Evolutionary conservation across 2,888 invertebrate species (phyloP).

Genomic region (Myopa testacea): DNA sequence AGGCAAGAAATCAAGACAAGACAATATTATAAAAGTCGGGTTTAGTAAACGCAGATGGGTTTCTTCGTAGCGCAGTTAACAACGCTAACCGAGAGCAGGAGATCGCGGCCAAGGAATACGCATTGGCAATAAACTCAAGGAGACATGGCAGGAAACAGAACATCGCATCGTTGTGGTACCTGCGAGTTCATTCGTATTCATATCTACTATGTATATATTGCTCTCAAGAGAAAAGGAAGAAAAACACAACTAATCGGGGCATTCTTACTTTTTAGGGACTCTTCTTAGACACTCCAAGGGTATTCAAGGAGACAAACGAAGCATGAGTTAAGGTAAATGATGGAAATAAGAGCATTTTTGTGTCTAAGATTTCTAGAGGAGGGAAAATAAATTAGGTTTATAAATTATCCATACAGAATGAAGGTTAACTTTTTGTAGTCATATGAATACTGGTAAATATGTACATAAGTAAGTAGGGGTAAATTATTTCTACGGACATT

Average conservation of each 20-base stretch:
- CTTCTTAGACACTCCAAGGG: not conserved
- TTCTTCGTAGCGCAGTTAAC: constrained; percentile 1
- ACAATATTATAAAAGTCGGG: constrained; percentile 12
- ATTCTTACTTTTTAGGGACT: too few relatives aligned
- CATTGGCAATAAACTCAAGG: not conserved
- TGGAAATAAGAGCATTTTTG: too few relatives aligned
- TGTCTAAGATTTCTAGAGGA: too few relatives aligned
- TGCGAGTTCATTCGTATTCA: constrained; percentile 20
- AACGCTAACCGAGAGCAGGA: not conserved
- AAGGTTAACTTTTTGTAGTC: too few relatives aligned
- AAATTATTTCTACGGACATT: too few relatives aligned
- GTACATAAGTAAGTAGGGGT: too few relatives aligned
- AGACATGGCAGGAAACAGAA: constrained; percentile 1
- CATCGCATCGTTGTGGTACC: constrained; percentile 5
- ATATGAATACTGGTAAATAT: too few relatives aligned
- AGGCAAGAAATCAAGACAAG: constrained; percentile 25
- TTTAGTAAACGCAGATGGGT: constrained; percentile 7
- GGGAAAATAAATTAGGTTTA: too few relatives aligned
- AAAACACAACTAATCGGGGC: not conserved
- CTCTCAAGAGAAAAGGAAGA: not conserved
- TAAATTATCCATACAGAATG: too few relatives aligned
- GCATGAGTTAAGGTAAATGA: too few relatives aligned
- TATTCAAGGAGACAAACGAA: not conserved
- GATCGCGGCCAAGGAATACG: constrained; percentile 20
- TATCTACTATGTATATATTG: not conserved